Conservation (phyloP, 1,140 invertebrate species). For the Tribolium castaneum region DNA sequence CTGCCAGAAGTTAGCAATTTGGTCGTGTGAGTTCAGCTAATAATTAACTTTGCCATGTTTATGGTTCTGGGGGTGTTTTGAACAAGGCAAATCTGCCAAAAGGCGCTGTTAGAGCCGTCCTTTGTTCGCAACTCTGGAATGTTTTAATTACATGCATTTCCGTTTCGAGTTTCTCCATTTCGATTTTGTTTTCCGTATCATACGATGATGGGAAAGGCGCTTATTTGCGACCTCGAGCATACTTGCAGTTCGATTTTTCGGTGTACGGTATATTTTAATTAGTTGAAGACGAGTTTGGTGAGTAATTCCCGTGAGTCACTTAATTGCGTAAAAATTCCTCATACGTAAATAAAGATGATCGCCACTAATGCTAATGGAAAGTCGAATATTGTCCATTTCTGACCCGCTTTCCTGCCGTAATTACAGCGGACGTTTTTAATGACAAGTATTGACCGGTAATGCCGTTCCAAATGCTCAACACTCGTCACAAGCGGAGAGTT, state of each 20-base stretch:
- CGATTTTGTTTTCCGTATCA: not conserved
- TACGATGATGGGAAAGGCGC: too few species aligned
- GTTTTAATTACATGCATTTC: slow-evolving; percentile 28
- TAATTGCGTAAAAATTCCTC: slow-evolving; percentile 29
- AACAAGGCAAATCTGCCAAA: not conserved
- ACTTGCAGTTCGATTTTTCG: not conserved
- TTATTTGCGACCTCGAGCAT: not conserved
- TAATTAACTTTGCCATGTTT: not conserved
- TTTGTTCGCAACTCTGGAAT: slow-evolving; percentile 12
- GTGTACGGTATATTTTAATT: not conserved
- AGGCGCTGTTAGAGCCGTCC: not conserved
- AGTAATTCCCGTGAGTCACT: not conserved
- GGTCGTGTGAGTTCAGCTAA: not conserved
- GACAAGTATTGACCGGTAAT: slow-evolving; percentile 10
- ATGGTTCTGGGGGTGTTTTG: not conserved
- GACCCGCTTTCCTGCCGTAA: slow-evolving; percentile 13
- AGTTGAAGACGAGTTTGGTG: not conserved
- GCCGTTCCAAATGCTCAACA: not conserved
- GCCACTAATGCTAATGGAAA: slow-evolving; percentile 6
- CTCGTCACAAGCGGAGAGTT: too few species aligned
- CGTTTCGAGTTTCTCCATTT: not conserved
- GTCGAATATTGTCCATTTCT: slow-evolving; percentile 12
- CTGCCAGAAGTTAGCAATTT: not conserved
- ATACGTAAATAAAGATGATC: slow-evolving; percentile 21
- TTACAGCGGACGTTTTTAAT: slow-evolving; percentile 26